Evolutionary conservation across 1,140 invertebrate genomes (phyloP), one percentile per base, ranked within the genome.

Genomic region (Sarcophaga peregrina): DNA sequence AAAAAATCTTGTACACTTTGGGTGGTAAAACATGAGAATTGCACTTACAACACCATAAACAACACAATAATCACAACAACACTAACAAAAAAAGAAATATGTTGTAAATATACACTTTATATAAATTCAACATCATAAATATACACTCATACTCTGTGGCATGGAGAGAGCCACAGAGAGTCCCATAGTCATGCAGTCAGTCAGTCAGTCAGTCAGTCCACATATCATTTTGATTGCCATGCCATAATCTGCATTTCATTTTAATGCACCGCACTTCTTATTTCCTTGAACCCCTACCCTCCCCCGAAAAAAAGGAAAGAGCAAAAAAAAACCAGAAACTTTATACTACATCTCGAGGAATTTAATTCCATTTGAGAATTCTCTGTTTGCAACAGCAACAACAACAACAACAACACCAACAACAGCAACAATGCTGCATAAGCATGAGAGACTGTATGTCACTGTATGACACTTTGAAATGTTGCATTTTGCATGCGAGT

Each of bases 21-120:
- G 88, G 88, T 89, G 88, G 88, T 87, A 89, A 78, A 88, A 87
- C 86, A 86, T 86, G 86, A 86, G 85, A 87, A 85, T 87, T 86
- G 82, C 83, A 84, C 82, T 85, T 84, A 81, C 75, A 81, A 68
- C 48, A 52, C 54, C 47, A 62, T 52, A 74, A 50, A 54, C 58
- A 48, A 58, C 76, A 83, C 37, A 47, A 58, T 47, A 45, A 52
- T 13, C 80, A 75, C n/a, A 20, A 74, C 68, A 82, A 10, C 3
- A 15, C 54, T 47, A 75, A 52, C 20, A 52, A 81, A 45, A 46
- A n/a, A 46, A 81, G 1, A 37, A 37, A 37, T 37, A 37, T 37
- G 25, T 37, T 37, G 25, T 37, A 37, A 37, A 68, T 20, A 68
- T 62, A 68, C 62, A 68, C n/a, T 68, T 20, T 68, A 68, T 68